Evolutionary conservation across 2,888 invertebrate genomes (phyloP).

Genomic region (Drosophila nigritarsus): DNA sequence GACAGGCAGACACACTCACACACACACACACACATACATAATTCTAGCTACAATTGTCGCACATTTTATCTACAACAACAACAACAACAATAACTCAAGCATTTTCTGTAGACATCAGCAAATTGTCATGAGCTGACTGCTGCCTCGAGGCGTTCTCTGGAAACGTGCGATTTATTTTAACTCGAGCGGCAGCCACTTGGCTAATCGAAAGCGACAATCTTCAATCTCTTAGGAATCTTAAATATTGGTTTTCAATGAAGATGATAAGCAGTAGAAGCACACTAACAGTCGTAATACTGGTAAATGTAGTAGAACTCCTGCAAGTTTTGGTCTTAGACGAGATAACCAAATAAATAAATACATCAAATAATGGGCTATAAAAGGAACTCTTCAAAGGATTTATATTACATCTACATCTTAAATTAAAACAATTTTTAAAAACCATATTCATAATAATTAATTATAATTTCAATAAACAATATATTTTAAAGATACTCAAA

Average conservation of each 20-base stretch:
- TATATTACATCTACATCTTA: neutral
- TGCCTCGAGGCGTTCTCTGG: constrained; percentile 29
- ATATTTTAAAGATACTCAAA: neutral
- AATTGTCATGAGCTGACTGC: constrained; percentile 33
- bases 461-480: neutral
- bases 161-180: constrained; percentile 56
- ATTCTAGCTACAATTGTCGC: constrained; percentile 68
- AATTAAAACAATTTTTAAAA: neutral
- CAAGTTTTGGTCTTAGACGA: neutral
- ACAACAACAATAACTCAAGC: constrained; percentile 31
- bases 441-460: neutral
- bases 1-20: constrained; percentile 16
- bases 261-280: neutral
- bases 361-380: accelerated
- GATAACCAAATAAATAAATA: neutral
- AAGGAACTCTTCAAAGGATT: neutral
- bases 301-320: neutral
- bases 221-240: constrained; percentile 25
- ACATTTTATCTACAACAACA: constrained; percentile 54
- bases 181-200: constrained; percentile 57
- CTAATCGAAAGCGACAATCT: constrained; percentile 65
- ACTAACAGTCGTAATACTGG: too few species aligned
- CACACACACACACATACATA: constrained; percentile 17
- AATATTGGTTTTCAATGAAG: neutral
- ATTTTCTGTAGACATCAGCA: constrained; percentile 75